Base-by-base conservation (phyloP, 2,113 vertebrate species). In the Embiotoca jacksoni region DNA sequence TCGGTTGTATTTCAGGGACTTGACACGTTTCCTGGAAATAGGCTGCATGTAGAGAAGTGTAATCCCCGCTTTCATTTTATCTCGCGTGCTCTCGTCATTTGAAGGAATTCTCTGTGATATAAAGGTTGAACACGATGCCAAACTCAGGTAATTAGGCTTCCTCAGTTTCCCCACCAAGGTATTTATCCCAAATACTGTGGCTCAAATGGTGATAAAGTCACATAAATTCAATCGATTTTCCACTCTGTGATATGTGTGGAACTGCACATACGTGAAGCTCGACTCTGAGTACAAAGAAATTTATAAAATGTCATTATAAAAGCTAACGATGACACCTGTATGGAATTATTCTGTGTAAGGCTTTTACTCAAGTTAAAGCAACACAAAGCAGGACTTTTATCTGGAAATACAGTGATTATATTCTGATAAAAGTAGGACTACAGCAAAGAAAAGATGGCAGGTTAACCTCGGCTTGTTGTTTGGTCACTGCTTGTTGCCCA, bases 21-120 rank as follows among this genome's bases (percentile, higher is more conserved):
- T 83, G 76, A 87, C 66, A 69, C 66, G 71, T 85, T 87, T 83
- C 53, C 79, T 81, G 11, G 78, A 82, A 74, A 77, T 58, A 78
- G 79, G 52, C 66, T 46, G 47, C 78, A 70, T 33, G 77, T 46
- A 35, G 68, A 80, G 71, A 69, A 59, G 80, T 80, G 75, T 57
- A 80, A 88, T 82, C 83, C 78, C 37, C 7, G 0, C 63, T 72
- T 67, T 74, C 14, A 6, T 74, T 80, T 83, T 41, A 72, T 82
- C 72, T 71, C 78, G 39, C 60, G 58, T 30, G 50, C 65, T 78
- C 74, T 61, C 65, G 82, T 82, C 61, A 55, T 82, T 71, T 71
- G 62, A 73, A 84, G 55, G 52, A 72, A 74, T 79, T 23, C 57
- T 65, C 31, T 0, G 56, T 62, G 66, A 64, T 65, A 75, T 23